phyloP scores from a whole-genome alignment of 2,797 vertebrate species.

The Gymnothorax javanicus region DNA sequence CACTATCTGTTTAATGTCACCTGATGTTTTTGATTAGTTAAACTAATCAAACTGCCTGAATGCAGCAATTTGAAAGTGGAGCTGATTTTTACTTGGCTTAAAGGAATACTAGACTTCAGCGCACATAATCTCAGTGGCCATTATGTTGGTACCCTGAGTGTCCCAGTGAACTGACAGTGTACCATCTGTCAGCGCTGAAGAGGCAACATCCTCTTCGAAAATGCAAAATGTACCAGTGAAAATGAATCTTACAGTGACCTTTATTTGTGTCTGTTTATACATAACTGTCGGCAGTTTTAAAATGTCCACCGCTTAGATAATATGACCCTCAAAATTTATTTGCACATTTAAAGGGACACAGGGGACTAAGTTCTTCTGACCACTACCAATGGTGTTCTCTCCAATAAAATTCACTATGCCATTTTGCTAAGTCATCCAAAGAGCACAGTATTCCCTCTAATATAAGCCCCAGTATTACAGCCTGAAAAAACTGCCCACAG shows the following conservation, averaged over 20 bases:
- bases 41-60: background rate
- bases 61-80: background rate
- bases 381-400: conserved; percentile 2
- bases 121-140: too few relatives aligned
- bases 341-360: background rate
- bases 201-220: background rate
- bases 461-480: background rate
- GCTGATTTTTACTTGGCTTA: background rate
- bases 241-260: background rate
- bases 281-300: background rate
- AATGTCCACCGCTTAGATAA: background rate
- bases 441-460: background rate
- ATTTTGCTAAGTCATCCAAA: background rate
- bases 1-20: background rate
- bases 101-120: background rate
- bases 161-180: background rate
- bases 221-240: background rate
- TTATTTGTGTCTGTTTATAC: background rate
- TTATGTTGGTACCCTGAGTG: background rate
- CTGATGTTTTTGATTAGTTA: conserved; percentile 3
- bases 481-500: background rate
- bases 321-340: background rate
- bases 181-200: background rate
- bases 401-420: background rate
- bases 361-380: background rate